These are phyloP conservation scores for Sesamia nonagrioides DNA, from an alignment of 1,140 invertebrate species.

Conservation along the genomic window DNA sequence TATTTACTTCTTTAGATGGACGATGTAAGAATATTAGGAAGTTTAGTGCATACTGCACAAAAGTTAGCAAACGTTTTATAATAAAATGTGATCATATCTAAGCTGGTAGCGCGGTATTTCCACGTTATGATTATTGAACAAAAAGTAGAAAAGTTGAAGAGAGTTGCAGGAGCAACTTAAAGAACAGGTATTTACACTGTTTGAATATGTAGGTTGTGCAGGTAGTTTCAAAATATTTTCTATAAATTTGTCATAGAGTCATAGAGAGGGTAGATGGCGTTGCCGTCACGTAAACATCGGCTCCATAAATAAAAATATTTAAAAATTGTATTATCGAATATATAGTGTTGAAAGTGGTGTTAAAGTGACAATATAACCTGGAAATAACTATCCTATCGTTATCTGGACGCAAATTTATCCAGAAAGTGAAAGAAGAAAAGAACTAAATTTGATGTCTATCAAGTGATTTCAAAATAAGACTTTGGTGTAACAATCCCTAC, in stretches of 20 bases:
- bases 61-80: not conserved
- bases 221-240: slow-evolving; percentile 75
- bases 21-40: not conserved
- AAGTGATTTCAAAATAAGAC: too few species aligned
- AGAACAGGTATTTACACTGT: slow-evolving; percentile 86
- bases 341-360: too few species aligned
- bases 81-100: slow-evolving; percentile 9
- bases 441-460: too few species aligned
- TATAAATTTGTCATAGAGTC: slow-evolving; percentile 58
- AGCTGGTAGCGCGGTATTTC: slow-evolving; percentile 65
- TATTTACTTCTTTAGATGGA: not conserved
- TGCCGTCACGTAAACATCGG: too few species aligned
- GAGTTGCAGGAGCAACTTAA: slow-evolving; percentile 85
- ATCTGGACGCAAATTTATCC: too few species aligned
- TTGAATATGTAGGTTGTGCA: slow-evolving; percentile 83
- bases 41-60: not conserved
- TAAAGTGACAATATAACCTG: too few species aligned
- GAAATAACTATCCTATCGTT: too few species aligned
- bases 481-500: too few species aligned
- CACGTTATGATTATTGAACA: slow-evolving; percentile 85
- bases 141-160: slow-evolving; percentile 87
- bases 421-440: too few species aligned
- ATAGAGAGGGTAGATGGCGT: too few species aligned
- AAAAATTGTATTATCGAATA: too few species aligned
- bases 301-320: too few species aligned